These are phyloP conservation scores for Ctenochaetus hawaiiensis DNA, from an alignment of 2,797 vertebrate genomes.

Conservation along the genomic window DNA sequence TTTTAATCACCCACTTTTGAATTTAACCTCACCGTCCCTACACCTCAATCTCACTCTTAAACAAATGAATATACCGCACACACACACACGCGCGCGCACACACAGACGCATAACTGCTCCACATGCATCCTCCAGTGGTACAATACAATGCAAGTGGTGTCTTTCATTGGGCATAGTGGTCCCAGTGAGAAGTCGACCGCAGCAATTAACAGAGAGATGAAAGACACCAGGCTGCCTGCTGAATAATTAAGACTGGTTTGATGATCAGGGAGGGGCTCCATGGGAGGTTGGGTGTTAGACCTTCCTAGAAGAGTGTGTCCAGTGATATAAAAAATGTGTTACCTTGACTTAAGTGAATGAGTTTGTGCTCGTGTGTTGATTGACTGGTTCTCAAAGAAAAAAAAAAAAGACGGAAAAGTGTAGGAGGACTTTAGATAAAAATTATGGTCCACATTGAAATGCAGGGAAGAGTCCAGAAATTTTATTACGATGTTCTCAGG, in stretches of 20 bases:
- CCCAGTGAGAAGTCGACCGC: constrained; percentile 79
- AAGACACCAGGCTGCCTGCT: constrained; percentile 81
- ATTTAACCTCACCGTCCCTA: constrained; percentile 25
- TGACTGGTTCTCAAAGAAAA: constrained; percentile 16
- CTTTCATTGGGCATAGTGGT: constrained; percentile 75
- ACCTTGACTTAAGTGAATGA: constrained; percentile 31
- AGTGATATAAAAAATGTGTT: constrained; percentile 34
- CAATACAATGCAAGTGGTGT: constrained; percentile 50
- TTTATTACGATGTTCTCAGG: constrained; percentile 8
- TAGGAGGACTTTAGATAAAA: constrained; percentile 21
- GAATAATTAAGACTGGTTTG: constrained; percentile 84
- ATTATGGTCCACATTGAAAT: neutral
- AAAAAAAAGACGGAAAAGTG: neutral
- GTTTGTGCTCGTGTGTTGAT: constrained; percentile 23
- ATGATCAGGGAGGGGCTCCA: constrained; percentile 73
- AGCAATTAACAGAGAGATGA: constrained; percentile 85
- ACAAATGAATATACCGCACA: constrained; percentile 17
- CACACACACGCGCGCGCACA: constrained; percentile 11
- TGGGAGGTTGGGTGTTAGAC: constrained; percentile 46
- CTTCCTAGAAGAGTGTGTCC: constrained; percentile 52
- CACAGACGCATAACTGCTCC: constrained; percentile 31
- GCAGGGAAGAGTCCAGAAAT: constrained; percentile 10
- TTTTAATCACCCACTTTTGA: constrained; percentile 28
- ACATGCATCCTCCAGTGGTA: constrained; percentile 56
- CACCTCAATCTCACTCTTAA: constrained; percentile 2